Base-by-base conservation (phyloP, 1,140 invertebrate genomes). In the Eupeodes corollae region DNA sequence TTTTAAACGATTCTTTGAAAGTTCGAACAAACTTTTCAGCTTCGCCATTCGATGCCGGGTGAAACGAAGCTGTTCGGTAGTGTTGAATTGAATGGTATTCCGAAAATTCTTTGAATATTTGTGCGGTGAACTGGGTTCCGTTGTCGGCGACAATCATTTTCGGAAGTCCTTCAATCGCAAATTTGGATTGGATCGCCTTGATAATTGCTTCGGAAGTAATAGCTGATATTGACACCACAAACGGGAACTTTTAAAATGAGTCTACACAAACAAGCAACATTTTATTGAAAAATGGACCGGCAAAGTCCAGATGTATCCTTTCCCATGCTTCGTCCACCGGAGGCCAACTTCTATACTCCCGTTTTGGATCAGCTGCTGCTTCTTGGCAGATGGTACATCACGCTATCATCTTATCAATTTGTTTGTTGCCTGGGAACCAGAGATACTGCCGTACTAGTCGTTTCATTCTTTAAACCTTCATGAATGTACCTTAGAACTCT, bases 271-370 rank as follows among this genome's bases (percentile, higher is more conserved):
- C 56, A 11, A 73, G 46, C 49, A 68, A 73, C 49, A 53, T 62
- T 42, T 61, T 49, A 1, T 54, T 55, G 32, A 58, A 38, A 39
- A 69, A 64, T 32, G 63, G 68, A 11, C 71, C 70, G 5, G 68
- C 68, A 54, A 71, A 75, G 52, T 76, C 76, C 0, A 71, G 56
- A 49, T 77, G 73, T 1, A 76, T 37, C 43, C 73, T 51, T 14
- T 63, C 51, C 68, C 71, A 76, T 14, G 19, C 30, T 11, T 21
- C 11, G 5, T 13, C 33, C 5, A 33, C 30, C 33, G 11, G 8
- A 6, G 13, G 9, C 44, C 44, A 46, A n/a, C n/a, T 10, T 10
- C 9, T 10, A n/a, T 10, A 34, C n/a, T 34, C 33, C 9, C 33
- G 33, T 10, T 9, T n/a, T 9, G 33, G 9, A 10, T 9, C 9